Conservation (phyloP, 2,797 vertebrate genomes). For the Falco concolor region DNA sequence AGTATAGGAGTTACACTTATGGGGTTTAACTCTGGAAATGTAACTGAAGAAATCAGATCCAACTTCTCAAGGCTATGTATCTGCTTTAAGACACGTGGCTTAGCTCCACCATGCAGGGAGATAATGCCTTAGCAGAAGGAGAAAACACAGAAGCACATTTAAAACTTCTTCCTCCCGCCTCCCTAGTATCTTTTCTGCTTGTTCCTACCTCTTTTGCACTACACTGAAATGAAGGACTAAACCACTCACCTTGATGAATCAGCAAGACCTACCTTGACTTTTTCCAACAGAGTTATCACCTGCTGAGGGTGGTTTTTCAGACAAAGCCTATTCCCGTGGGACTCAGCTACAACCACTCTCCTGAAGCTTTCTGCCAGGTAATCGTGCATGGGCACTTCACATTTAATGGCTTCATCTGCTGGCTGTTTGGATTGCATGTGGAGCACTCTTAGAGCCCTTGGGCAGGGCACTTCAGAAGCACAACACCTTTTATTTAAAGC, state of each 20-base stretch:
- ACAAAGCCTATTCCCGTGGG: background rate
- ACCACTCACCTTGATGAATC: background rate
- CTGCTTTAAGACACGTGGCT: background rate
- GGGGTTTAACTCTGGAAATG: background rate
- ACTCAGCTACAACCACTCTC: background rate
- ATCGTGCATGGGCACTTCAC: background rate
- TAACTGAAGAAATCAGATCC: background rate
- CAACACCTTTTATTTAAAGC: background rate
- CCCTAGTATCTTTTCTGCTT: background rate
- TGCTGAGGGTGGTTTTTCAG: background rate
- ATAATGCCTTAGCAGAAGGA: background rate
- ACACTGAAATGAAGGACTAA: background rate
- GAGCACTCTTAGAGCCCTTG: background rate
- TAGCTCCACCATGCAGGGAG: background rate
- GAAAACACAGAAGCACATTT: background rate
- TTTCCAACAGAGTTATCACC: background rate
- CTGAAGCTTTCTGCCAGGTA: background rate
- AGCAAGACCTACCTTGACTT: background rate
- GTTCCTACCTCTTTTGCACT: background rate
- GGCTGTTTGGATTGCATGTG: background rate
- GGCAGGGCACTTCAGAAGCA: background rate
- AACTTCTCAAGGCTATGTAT: background rate
- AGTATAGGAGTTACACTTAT: background rate
- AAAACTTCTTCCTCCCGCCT: background rate
- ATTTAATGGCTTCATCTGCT: background rate